These are phyloP conservation scores for Cylas formicarius DNA, from an alignment of 1,140 invertebrate genomes.

Conservation along the genomic window DNA sequence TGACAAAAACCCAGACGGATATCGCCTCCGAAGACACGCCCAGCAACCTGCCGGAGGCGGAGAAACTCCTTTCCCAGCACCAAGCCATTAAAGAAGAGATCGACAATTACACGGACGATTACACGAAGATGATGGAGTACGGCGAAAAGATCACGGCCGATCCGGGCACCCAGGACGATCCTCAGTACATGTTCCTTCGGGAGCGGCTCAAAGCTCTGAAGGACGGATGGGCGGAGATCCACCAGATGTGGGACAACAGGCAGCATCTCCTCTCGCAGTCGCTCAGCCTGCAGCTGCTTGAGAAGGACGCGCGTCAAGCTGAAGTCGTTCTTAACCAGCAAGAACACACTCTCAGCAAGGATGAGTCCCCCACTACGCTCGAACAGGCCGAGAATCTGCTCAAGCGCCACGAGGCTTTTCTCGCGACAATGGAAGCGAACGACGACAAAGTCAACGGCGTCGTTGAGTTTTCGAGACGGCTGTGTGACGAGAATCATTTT, in stretches of 20 bases:
- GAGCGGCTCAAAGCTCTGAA: slow-evolving; percentile 94
- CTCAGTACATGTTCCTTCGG: slow-evolving; percentile 98
- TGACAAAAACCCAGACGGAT: slow-evolving; percentile 95
- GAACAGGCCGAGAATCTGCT: slow-evolving; percentile 97
- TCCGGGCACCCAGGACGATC: slow-evolving; percentile 72
- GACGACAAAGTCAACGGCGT: slow-evolving; percentile 98
- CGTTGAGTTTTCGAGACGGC: slow-evolving; percentile 82
- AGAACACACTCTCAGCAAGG: slow-evolving; percentile 81
- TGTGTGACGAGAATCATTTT: slow-evolving; percentile 86
- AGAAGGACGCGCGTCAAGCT: slow-evolving; percentile 93
- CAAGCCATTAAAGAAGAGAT: slow-evolving; percentile 98
- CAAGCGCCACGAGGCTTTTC: slow-evolving; percentile 96
- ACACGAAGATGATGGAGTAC: slow-evolving; percentile 99
- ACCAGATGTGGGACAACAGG: slow-evolving; percentile 99
- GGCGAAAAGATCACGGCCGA: slow-evolving; percentile 88
- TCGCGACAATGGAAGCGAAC: slow-evolving; percentile 99
- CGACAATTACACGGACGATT: slow-evolving; percentile 97
- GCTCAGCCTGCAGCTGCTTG: slow-evolving; percentile 89
- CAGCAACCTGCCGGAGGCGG: slow-evolving; percentile 91
- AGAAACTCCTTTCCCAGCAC: slow-evolving; percentile 93
- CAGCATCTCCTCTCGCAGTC: slow-evolving; percentile 92
- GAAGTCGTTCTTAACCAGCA: slow-evolving; percentile 97
- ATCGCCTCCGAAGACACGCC: slow-evolving; percentile 98
- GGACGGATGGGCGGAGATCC: slow-evolving; percentile 97
- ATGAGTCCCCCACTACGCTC: slow-evolving; percentile 87